Base-by-base conservation (phyloP, 2,888 invertebrate genomes). In the Laothoe populi region DNA sequence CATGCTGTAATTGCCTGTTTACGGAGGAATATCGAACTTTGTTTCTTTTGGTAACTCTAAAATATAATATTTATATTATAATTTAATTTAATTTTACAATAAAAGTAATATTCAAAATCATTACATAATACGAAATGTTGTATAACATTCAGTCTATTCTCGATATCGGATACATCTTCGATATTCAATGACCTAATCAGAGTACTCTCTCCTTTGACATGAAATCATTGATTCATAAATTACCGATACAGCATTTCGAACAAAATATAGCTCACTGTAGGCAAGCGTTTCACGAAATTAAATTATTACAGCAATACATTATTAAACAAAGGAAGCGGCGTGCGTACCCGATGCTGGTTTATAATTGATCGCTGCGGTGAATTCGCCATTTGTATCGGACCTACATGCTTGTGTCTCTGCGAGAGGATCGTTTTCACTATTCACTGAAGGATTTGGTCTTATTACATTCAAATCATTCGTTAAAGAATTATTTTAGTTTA, bases 351-450 rank as follows among this genome's bases (percentile, higher is more conserved):
- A 85, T 87, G 88, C 81, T 79, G 78, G 86, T 88, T 87, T 88
- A 88, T 90, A 92, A 92, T 90, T 90, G 88, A 90, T 91, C 77
- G 83, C 72, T 79, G 90, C 77, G 92, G 92, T 85, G 76, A 83
- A 88, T 83, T 84, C 80, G 78, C 89, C 88, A 90, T 92, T 91
- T 91, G 90, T 92, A 90, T 87, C 76, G 79, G 81, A 83, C 83
- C 83, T 85, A 83, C 86, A 89, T 87, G 84, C 86, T 90, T 88
- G 88, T 88, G 89, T 90, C 86, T 61, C 49, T 53, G 42, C 11
- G 19, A 4, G n/a, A 19, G 31, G 35, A 19, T 35, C 53, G 31
- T 11, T 35, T 53, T 53, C 53, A 19, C 53, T 53, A 35, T 35
- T 8, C 11, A 40, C 38, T 38, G 46, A 24, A 46, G 38, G 23